phyloP scores from a whole-genome alignment of 2,797 vertebrate species.

The Botia almorhae region DNA sequence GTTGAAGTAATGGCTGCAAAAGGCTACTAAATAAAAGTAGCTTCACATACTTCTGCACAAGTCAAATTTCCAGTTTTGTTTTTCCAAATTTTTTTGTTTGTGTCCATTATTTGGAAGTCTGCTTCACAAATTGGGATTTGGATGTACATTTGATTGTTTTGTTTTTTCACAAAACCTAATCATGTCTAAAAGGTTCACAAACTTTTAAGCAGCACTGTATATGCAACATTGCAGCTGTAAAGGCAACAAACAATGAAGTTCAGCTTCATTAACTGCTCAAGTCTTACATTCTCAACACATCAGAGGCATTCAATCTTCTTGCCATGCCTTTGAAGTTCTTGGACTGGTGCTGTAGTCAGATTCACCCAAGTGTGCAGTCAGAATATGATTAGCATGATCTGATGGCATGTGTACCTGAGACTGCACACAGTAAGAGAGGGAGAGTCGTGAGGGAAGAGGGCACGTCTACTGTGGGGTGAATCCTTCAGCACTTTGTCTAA shows the following conservation, averaged over 20 bases:
- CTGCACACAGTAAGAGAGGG: slow-evolving; percentile 4
- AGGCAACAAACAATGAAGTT: neutral
- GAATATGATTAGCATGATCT: slow-evolving; percentile 24
- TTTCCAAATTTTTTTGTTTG: no score
- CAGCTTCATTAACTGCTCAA: neutral
- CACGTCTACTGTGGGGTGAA: slow-evolving; percentile 42
- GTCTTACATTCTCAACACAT: neutral
- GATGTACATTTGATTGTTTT: no score
- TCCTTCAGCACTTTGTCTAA: slow-evolving; percentile 56
- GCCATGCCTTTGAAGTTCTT: neutral
- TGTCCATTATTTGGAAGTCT: no score
- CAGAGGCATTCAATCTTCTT: neutral
- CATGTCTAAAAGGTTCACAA: no score
- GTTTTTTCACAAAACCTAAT: no score
- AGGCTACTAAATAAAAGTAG: no score
- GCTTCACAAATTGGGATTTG: no score
- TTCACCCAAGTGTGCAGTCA: slow-evolving; percentile 11
- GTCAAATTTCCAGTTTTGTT: no score
- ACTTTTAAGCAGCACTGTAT: no score
- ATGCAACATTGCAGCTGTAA: neutral
- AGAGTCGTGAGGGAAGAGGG: slow-evolving; percentile 20
- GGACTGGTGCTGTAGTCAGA: neutral
- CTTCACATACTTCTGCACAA: no score
- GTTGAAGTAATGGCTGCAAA: no score
- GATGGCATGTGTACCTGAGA: slow-evolving; percentile 49